Conservation (phyloP, 2,113 vertebrate species). For the Cinclus cinclus region DNA sequence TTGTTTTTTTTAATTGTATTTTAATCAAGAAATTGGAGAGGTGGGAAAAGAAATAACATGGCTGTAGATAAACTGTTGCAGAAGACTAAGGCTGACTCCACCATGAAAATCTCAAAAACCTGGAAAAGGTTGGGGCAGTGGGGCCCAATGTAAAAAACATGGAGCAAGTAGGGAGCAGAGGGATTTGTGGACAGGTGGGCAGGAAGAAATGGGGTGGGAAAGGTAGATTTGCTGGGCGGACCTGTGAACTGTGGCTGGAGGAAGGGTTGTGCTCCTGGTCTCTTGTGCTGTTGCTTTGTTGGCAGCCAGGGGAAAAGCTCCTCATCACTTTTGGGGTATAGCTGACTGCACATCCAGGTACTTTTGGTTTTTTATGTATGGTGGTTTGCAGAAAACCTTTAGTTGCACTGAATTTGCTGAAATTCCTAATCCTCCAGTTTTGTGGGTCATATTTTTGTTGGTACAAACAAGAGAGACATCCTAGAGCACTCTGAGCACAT, state of each 20-base stretch:
- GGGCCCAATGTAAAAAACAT: background rate
- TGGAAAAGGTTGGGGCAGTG: fast-evolving
- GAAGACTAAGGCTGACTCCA: background rate
- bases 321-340: fast-evolving
- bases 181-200: background rate
- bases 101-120: background rate
- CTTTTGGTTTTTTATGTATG: fast-evolving
- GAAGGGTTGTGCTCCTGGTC: background rate
- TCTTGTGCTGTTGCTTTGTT: background rate
- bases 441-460: background rate
- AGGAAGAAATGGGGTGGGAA: background rate
- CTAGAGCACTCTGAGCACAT: fast-evolving
- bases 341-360: fast-evolving
- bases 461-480: background rate
- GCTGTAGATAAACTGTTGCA: background rate
- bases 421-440: background rate
- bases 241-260: background rate
- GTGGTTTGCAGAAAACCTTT: background rate
- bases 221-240: background rate
- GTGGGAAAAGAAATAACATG: background rate
- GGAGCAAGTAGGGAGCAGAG: fast-evolving
- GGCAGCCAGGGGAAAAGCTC: background rate
- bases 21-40: background rate
- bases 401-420: background rate
- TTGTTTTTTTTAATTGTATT: background rate